These are phyloP conservation scores for Myotis findleyi DNA, from an alignment of 2,797 vertebrate genomes.

Conservation along the genomic window DNA sequence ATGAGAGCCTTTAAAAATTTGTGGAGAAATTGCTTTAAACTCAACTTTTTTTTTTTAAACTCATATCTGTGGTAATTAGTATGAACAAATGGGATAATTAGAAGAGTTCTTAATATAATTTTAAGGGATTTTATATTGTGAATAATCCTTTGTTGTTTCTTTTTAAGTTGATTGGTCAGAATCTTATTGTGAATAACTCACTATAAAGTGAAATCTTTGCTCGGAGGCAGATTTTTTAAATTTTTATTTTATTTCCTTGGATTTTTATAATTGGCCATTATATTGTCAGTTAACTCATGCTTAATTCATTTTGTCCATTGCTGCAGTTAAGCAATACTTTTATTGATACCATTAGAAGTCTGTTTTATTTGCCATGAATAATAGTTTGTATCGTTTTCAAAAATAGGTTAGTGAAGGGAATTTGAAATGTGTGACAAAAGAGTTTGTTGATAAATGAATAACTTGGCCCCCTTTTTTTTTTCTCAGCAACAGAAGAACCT, in stretches of 20 bases:
- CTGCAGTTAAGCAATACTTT: constrained; percentile 4
- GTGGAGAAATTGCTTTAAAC: constrained; percentile 22
- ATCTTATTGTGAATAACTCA: constrained; percentile 48
- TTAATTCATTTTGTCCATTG: constrained; percentile 31
- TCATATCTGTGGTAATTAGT: background rate
- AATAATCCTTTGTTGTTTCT: background rate
- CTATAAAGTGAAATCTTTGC: constrained; percentile 29
- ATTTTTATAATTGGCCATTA: constrained; percentile 39
- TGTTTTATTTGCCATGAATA: constrained; percentile 36
- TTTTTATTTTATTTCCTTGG: background rate
- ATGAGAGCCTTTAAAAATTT: constrained; percentile 42
- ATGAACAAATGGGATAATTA: constrained; percentile 42
- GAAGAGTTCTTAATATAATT: background rate
- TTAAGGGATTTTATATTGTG: constrained; percentile 20
- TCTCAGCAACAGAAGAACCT: constrained; percentile 98
- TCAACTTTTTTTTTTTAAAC: constrained; percentile 40
- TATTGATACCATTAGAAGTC: background rate
- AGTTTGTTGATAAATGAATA: constrained; percentile 38
- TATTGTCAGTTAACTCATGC: constrained; percentile 11
- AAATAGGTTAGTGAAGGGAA: constrained; percentile 27
- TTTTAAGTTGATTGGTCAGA: constrained; percentile 46
- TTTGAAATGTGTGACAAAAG: constrained; percentile 30
- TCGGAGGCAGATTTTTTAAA: background rate
- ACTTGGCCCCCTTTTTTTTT: constrained; percentile 74
- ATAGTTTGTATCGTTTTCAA: constrained; percentile 49